Conservation (phyloP, 2,113 vertebrate genomes). For the Coracopsis vasa region DNA sequence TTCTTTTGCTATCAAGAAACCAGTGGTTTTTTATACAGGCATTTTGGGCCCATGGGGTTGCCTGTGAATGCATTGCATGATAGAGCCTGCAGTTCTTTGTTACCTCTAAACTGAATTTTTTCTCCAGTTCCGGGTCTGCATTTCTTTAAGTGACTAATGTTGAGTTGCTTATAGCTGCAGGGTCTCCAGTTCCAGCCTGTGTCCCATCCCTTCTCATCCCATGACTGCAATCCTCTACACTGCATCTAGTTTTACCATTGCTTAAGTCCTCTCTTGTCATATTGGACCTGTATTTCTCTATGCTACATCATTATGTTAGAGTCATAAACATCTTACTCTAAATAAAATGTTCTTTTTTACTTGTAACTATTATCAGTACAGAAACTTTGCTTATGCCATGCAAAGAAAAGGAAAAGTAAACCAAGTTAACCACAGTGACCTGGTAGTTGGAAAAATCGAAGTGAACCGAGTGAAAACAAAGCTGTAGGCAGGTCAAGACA, state of each 20-base stretch:
- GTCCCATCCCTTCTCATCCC: neutral
- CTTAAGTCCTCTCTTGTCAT: neutral
- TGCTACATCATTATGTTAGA: neutral
- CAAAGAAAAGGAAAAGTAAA: neutral
- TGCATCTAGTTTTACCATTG: neutral
- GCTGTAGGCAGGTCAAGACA: neutral
- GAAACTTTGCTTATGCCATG: neutral
- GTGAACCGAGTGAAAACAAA: neutral
- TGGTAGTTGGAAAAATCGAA: neutral
- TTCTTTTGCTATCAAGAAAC: neutral
- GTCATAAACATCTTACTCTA: neutral
- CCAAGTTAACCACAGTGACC: neutral
- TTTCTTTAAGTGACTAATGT: neutral
- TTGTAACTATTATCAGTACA: neutral
- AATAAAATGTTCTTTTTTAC: neutral
- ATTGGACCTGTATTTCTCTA: neutral
- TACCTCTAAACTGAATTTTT: neutral
- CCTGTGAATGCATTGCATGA: neutral
- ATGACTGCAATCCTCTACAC: neutral
- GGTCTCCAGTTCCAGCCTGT: neutral
- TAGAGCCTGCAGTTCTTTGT: neutral
- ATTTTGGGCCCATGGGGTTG: neutral
- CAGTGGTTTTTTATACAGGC: neutral
- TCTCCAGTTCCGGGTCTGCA: neutral
- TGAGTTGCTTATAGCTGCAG: neutral